Evolutionary conservation across 2,113 vertebrate genomes (phyloP).

Genomic region (Blennius ocellaris): DNA sequence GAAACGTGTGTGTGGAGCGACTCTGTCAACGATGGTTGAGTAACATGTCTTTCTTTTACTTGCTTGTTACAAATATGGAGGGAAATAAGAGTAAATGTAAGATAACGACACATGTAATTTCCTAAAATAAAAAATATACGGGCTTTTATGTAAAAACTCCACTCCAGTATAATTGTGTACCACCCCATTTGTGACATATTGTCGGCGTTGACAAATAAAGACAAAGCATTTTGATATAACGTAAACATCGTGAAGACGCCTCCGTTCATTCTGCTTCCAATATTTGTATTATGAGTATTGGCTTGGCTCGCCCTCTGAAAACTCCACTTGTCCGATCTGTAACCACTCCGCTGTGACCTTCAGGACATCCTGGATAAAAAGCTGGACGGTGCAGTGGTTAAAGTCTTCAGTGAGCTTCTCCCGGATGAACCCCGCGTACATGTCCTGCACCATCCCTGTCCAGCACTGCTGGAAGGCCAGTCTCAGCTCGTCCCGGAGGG

Average conservation of each 20-base stretch:
- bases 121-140: constrained; percentile 40
- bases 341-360: constrained; percentile 33
- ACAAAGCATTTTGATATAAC: constrained; percentile 49
- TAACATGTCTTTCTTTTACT: constrained; percentile 21
- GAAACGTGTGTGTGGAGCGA: constrained; percentile 12
- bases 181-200: constrained; percentile 57
- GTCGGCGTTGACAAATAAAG: constrained; percentile 66
- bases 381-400: constrained; percentile 43
- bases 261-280: constrained; percentile 12
- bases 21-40: constrained; percentile 22
- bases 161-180: constrained; percentile 76
- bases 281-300: too few relatives aligned
- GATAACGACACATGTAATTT: constrained; percentile 34
- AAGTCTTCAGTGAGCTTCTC: constrained; percentile 60
- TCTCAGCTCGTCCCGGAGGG: constrained; percentile 28
- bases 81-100: constrained; percentile 42
- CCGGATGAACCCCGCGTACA: constrained; percentile 51
- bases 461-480: constrained; percentile 55
- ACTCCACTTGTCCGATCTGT: constrained; percentile 55
- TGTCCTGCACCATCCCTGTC: constrained; percentile 54
- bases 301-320: too few relatives aligned
- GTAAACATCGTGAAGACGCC: background rate
- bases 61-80: constrained; percentile 43
- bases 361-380: constrained; percentile 49
- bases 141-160: constrained; percentile 58